These are phyloP conservation scores for Drosophila ananassae DNA, from an alignment of 1,140 invertebrate species.

Conservation along the genomic window DNA sequence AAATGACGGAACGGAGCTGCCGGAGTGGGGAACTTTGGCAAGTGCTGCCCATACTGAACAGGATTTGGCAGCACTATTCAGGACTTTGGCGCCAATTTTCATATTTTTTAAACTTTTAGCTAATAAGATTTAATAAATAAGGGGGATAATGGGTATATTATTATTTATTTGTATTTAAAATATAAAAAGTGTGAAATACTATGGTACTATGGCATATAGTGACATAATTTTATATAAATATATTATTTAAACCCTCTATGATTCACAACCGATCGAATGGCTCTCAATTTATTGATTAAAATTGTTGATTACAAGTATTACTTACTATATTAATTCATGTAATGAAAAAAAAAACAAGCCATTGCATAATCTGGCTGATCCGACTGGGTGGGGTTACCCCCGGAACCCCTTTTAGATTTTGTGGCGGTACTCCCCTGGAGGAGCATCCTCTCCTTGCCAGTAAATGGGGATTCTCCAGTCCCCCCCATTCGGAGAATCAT, in stretches of 20 bases:
- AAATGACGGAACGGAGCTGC: neutral
- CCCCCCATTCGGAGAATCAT: constrained; percentile 1
- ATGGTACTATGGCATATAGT: too few species aligned
- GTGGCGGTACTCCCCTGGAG: neutral
- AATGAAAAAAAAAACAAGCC: neutral
- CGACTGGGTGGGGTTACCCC: neutral
- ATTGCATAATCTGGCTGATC: neutral
- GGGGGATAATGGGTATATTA: too few species aligned
- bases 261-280: too few species aligned
- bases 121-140: too few species aligned
- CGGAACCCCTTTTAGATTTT: neutral
- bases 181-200: too few species aligned
- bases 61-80: neutral
- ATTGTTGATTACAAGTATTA: too few species aligned
- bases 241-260: too few species aligned
- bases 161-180: too few species aligned
- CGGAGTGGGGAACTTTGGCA: neutral
- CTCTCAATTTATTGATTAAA: neutral
- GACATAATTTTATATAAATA: too few species aligned
- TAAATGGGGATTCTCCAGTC: neutral
- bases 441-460: neutral
- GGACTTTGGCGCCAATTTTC: neutral
- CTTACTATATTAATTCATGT: too few species aligned
- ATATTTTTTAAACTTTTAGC: too few species aligned
- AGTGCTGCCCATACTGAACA: neutral